Evolutionary conservation across 2,113 vertebrate genomes (phyloP).

Genomic region (Nibea coibor): DNA sequence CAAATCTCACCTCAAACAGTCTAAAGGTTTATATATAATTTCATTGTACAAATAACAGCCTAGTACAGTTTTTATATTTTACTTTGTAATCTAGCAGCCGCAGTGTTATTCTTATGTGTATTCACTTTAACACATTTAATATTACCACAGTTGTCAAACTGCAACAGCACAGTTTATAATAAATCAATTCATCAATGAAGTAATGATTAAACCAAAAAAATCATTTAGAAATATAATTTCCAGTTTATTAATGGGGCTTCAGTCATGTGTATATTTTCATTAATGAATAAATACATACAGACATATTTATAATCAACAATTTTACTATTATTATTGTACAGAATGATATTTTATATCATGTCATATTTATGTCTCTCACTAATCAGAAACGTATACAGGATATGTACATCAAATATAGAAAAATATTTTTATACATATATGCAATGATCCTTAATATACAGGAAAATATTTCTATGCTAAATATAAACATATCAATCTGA

Average conservation of each 20-base stretch:
- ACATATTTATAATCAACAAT: no score
- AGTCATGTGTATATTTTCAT: neutral
- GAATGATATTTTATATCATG: no score
- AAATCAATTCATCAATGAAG: neutral
- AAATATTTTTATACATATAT: neutral
- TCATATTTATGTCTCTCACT: no score
- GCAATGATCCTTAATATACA: neutral
- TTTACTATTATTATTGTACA: no score
- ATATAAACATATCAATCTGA: no score
- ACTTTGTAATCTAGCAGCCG: neutral
- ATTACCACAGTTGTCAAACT: no score
- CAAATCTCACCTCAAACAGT: no score
- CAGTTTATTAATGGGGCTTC: neutral
- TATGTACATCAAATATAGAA: no score
- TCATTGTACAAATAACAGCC: neutral
- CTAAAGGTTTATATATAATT: neutral
- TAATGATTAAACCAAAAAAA: neutral
- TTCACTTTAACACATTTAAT: no score
- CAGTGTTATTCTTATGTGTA: neutral
- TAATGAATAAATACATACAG: neutral
- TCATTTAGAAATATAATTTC: neutral
- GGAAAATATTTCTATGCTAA: neutral
- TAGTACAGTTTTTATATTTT: neutral
- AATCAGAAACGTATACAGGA: no score
- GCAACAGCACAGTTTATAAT: neutral